Evolutionary conservation across 2,888 invertebrate species (phyloP).

Genomic region (Mimachlamys varia): DNA sequence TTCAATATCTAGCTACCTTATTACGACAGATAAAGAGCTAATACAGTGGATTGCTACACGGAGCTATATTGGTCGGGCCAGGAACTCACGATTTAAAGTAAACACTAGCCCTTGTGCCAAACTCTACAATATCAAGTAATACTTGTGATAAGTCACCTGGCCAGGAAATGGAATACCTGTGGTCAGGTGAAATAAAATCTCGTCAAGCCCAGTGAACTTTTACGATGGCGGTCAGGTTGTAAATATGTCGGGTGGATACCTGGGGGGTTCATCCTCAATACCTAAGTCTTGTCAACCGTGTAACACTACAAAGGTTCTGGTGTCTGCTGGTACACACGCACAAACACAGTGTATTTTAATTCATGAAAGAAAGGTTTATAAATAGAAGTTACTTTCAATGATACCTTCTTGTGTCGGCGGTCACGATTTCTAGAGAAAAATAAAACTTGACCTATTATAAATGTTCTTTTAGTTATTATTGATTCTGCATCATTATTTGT

Average conservation of each 20-base stretch:
- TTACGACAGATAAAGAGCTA: background rate
- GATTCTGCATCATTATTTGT: no score
- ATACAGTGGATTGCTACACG: background rate
- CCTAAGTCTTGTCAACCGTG: slow-evolving; percentile 8
- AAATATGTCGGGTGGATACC: slow-evolving; percentile 21
- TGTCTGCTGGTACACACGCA: slow-evolving; percentile 3
- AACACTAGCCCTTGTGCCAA: slow-evolving; percentile 8
- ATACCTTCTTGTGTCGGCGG: background rate
- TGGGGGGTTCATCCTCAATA: background rate
- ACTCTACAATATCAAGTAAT: slow-evolving; percentile 19
- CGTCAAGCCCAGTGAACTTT: slow-evolving; percentile 31
- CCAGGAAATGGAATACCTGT: slow-evolving; percentile 36
- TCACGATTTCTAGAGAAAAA: slow-evolving; percentile 6
- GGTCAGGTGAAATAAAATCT: slow-evolving; percentile 28
- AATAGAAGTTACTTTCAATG: slow-evolving; percentile 27
- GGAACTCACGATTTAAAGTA: background rate
- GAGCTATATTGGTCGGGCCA: background rate
- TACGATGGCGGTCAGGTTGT: background rate
- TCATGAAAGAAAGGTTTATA: background rate
- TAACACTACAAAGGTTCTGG: background rate
- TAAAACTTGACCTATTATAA: background rate
- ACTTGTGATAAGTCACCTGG: slow-evolving; percentile 34
- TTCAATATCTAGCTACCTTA: background rate
- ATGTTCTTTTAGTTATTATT: no score
- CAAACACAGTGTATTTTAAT: background rate